phyloP scores from a whole-genome alignment of 2,888 invertebrate species.

The Tromatobia lineatoria region DNA sequence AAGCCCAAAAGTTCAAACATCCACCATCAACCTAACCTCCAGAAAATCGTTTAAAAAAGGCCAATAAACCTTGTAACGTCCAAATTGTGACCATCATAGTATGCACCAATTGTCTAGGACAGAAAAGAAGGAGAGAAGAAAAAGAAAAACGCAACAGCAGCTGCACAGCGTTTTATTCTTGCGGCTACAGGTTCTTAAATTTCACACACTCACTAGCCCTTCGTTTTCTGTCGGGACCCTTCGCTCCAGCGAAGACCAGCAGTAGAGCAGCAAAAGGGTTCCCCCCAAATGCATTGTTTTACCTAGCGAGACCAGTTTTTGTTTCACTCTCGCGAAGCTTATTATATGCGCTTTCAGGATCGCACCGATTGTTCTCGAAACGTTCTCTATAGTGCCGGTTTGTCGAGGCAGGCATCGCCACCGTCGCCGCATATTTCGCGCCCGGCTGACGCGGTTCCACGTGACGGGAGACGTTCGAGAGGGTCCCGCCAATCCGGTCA shows the following conservation, averaged over 20 bases:
- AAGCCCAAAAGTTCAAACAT: too few species aligned
- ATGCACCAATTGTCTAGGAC: slow-evolving; percentile 23
- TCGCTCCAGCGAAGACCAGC: slow-evolving; percentile 34
- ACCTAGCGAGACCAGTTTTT: slow-evolving; percentile 84
- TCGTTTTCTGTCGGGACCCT: slow-evolving; percentile 18
- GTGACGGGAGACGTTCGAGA: slow-evolving; percentile 68
- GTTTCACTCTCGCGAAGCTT: slow-evolving; percentile 79
- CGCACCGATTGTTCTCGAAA: slow-evolving; percentile 75
- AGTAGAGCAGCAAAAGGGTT: slow-evolving; percentile 53
- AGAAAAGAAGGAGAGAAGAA: slow-evolving; percentile 16
- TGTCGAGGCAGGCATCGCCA: slow-evolving; percentile 34
- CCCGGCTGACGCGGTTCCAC: slow-evolving; percentile 28
- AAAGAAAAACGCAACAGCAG: slow-evolving; percentile 54
- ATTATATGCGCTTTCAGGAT: slow-evolving; percentile 81
- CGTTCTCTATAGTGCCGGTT: slow-evolving; percentile 25
- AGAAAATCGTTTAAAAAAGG: too few species aligned
- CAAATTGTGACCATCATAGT: neutral
- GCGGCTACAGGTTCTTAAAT: slow-evolving; percentile 82
- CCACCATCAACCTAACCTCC: too few species aligned
- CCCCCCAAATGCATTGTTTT: slow-evolving; percentile 80
- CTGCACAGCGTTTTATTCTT: slow-evolving; percentile 76
- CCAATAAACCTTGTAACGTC: neutral
- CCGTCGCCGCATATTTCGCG: slow-evolving; percentile 53
- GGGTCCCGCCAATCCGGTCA: slow-evolving; percentile 81
- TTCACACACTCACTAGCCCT: slow-evolving; percentile 77